These are phyloP conservation scores for Acanthurus lineatus DNA, from an alignment of 2,797 vertebrate genomes.

Conservation along the genomic window DNA sequence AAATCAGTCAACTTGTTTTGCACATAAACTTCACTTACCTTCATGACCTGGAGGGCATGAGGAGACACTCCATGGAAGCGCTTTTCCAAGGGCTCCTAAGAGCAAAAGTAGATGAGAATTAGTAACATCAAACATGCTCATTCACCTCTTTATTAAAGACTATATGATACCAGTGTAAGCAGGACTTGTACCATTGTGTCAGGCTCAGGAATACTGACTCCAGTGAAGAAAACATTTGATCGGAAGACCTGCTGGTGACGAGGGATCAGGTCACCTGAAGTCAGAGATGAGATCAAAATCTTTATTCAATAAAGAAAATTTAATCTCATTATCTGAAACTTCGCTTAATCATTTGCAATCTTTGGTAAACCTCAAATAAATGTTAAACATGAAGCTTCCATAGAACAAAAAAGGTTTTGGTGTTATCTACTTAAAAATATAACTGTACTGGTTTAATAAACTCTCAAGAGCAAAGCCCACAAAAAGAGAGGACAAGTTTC, in stretches of 20 bases:
- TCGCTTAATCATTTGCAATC: background rate
- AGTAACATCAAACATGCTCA: background rate
- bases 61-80: conserved; percentile 83
- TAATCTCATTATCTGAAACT: background rate
- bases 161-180: background rate
- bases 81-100: conserved; percentile 90
- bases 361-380: too few species aligned
- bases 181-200: conserved; percentile 83
- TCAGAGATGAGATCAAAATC: conserved; percentile 21
- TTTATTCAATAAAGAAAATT: background rate
- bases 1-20: background rate
- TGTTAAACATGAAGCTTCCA: too few species aligned
- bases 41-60: conserved; percentile 88
- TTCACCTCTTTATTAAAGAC: background rate
- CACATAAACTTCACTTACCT: conserved; percentile 78
- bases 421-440: background rate
- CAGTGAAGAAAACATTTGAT: conserved; percentile 91
- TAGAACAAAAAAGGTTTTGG: too few species aligned
- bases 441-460: background rate
- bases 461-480: background rate
- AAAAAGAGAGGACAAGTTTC: background rate
- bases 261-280: conserved; percentile 91
- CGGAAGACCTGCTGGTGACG: conserved; percentile 91
- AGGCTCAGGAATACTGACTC: conserved; percentile 91
- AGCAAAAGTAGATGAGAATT: conserved; percentile 5